These are phyloP conservation scores for Coleophora flavipennella DNA, from an alignment of 2,888 invertebrate species.

Conservation along the genomic window DNA sequence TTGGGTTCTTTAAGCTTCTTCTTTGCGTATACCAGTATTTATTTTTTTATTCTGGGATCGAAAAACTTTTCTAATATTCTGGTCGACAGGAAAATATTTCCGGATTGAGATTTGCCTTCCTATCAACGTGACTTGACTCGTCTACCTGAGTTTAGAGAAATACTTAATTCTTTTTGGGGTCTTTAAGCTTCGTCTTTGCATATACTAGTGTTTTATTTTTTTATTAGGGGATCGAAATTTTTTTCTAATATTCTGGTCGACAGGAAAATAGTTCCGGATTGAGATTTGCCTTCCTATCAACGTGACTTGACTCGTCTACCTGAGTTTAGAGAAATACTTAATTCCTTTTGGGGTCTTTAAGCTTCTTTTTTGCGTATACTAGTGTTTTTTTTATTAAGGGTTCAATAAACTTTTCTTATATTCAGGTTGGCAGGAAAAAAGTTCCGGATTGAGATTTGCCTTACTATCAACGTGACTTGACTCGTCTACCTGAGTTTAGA, in stretches of 20 bases:
- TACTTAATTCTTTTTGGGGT: no score
- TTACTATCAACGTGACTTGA: constrained; percentile 12
- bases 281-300: constrained; percentile 29
- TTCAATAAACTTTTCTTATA: constrained; percentile 71
- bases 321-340: not conserved
- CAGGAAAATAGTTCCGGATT: constrained; percentile 40
- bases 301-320: constrained; percentile 4
- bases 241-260: constrained; percentile 65
- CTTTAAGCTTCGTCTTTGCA: no score
- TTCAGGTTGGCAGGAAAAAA: constrained; percentile 49
- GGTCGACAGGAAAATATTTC: constrained; percentile 44
- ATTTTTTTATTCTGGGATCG: no score
- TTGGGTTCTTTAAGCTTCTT: no score
- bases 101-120: constrained; percentile 31
- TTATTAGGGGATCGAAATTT: constrained; percentile 65
- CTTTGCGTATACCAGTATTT: no score
- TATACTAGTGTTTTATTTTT: no score
- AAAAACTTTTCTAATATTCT: constrained; percentile 71
- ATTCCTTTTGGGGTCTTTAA: no score
- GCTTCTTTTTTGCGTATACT: no score
- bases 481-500: not conserved
- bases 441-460: constrained; percentile 36
- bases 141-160: not conserved
- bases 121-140: constrained; percentile 11
- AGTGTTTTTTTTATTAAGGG: constrained; percentile 20